Base-by-base conservation (phyloP, 2,797 vertebrate genomes). In the Arremon brunneinucha region DNA sequence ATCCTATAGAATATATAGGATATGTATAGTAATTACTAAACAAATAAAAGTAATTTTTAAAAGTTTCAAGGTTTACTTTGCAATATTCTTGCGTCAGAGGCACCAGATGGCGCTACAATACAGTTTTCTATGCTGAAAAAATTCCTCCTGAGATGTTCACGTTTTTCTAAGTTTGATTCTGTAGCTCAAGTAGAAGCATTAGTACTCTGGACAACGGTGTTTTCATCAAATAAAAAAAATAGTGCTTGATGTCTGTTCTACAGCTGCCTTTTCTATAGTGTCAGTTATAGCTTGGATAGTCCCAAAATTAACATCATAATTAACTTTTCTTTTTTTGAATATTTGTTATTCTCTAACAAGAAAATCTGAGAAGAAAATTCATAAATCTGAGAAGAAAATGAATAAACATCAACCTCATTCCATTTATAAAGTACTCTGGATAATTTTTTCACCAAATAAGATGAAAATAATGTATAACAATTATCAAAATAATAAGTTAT, bases 31-130 rank as follows among this genome's bases (percentile, higher is more conserved):
- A 53, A 50, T 65, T 65, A 35, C 16, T 46, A 57, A 65, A 71
- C 6, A 37, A 60, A 37, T 8, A 20, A 12, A 14, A 13, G 21
- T 16, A 39, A 46, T 77, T 70, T 43, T 52, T 2, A 3, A 12
- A 34, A 84, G 21, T 24, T 68, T 57, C 0, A 0, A 9, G 8
- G 7, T 35, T 7, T n/a, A 3, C 41, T 85, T 60, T 55, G 8
- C 30, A 62, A 14, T 55, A 43, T 4, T 50, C 27, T 53, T 77
- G 8, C 2, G 2, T 7, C 23, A 83, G 8, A 24, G 28, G 9
- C 96, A 93, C 79, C 87, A 96, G 94, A 39, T 96, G 96, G 93
- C 69, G 59, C 87, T 90, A 57, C 4, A 85, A 71, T 8, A 86
- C 82, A 93, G 59, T 16, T 17, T 6, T 74, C 43, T 7, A 17